Conservation (phyloP, 2,113 vertebrate species). For the Hippocampus comes region DNA sequence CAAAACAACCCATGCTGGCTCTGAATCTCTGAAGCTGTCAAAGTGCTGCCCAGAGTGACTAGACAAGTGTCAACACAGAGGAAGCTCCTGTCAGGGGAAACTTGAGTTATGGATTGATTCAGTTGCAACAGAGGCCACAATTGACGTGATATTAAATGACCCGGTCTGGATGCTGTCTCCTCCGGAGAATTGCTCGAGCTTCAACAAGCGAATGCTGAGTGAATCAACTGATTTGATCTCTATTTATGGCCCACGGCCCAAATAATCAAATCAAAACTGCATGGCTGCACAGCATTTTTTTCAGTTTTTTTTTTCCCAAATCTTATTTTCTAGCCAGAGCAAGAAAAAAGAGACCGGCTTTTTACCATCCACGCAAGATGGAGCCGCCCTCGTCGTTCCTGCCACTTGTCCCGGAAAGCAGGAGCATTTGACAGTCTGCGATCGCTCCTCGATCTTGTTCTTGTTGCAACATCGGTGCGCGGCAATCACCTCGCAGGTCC, state of each 20-base stretch:
- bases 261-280: constrained; percentile 4
- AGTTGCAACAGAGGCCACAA: constrained; percentile 61
- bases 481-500: constrained; percentile 92
- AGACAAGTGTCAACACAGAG: constrained; percentile 48
- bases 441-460: constrained; percentile 95
- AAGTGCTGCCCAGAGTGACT: constrained; percentile 42
- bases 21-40: constrained; percentile 43
- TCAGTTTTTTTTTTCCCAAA: neutral
- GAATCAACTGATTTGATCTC: constrained; percentile 19
- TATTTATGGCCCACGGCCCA: constrained; percentile 1
- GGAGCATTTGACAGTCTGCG: constrained; percentile 96
- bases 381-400: constrained; percentile 88
- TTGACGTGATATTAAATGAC: constrained; percentile 72
- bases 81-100: constrained; percentile 51
- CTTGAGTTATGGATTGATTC: constrained; percentile 67
- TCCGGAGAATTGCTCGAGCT: constrained; percentile 22
- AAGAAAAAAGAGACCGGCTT: neutral
- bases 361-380: constrained; percentile 94
- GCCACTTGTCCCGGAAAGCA: constrained; percentile 96
- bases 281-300: neutral
- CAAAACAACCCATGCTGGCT: neutral
- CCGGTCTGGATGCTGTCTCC: constrained; percentile 18
- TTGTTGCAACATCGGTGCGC: constrained; percentile 96
- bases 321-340: neutral
- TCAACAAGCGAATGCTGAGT: constrained; percentile 11